Base-by-base conservation (phyloP, 2,113 vertebrate species). In the Psophia crepitans region DNA sequence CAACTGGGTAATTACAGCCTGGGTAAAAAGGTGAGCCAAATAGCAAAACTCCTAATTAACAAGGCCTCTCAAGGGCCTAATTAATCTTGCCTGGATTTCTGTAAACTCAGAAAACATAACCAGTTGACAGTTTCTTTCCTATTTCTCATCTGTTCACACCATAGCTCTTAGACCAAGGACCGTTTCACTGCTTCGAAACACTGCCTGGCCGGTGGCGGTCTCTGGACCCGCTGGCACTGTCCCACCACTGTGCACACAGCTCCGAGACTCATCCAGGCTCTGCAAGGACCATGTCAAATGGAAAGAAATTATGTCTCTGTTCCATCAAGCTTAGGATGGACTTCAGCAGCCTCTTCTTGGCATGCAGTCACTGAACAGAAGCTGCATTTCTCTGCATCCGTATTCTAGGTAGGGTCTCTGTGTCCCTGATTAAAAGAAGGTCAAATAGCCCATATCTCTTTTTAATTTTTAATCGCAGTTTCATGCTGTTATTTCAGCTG, bases 401-500 rank as follows among this genome's bases (percentile, higher is more conserved):
- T 68, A 53, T 6, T 80, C 44, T 41, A 86, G 69, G 17, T 61
- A 92, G 49, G 48, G 46, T 79, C 84, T 68, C 75, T 49, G 64
- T 56, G 77, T 76, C 75, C 65, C 89, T 79, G 58, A 66, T 32
- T 84, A 85, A 94, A 93, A 90, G 82, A 92, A 97, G 96, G 95
- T 97, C 96, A 97, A 96, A 96, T 91, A 92, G 79, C 87, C 88
- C 53, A 24, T 92, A 84, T 93, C 86, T 91, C 82, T 90, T 83
- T 92, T 96, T 77, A 95, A 95, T 94, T 97, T 96, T 95, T 96
- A 97, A 97, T 96, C 5, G 21, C 90, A 84, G 90, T 96, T 97
- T 97, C 95, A 95, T 74, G 93, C 91, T 96, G 93, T 94, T 96
- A 95, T 96, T 96, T 92, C 97, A 96, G 97, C 87, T 89, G 90